A percentile compares a stretch with the other conserved stretches of the same genome.
These are phyloP conservation scores for honey bee (Apis mellifera) DNA, from an alignment of 1,140 invertebrate genomes.

Conservation along the genomic window Amel_HAv3.1 CM009931.2:21048501-21049000, in stretches of 20 bases:
- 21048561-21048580: neutral
- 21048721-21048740: slow-evolving; percentile 94
- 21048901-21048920: too few species aligned
- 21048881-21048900: too few species aligned
- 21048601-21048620: slow-evolving; percentile 82
- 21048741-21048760: slow-evolving; percentile 95
- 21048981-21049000: slow-evolving; percentile 94
- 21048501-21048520: slow-evolving; percentile 96
- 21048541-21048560: neutral
- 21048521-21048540: slow-evolving; percentile 80
- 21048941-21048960: slow-evolving; percentile 95
- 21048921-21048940: slow-evolving; percentile 80
- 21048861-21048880: neutral
- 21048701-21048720: slow-evolving; percentile 97
- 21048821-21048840: slow-evolving; percentile 10
- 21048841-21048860: neutral
- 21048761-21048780: slow-evolving; percentile 96
- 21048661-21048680: slow-evolving; percentile 91
- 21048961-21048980: slow-evolving; percentile 92
- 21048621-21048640: slow-evolving; percentile 96
- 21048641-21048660: slow-evolving; percentile 92
- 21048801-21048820: slow-evolving; percentile 91
- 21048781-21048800: slow-evolving; percentile 95
- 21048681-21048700: slow-evolving; percentile 89
- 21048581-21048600: slow-evolving; percentile 5